Evolutionary conservation across 37 sponge, comb jelly and placozoan species (phyloP).

Genomic region (Tethya wilhelma): DNA sequence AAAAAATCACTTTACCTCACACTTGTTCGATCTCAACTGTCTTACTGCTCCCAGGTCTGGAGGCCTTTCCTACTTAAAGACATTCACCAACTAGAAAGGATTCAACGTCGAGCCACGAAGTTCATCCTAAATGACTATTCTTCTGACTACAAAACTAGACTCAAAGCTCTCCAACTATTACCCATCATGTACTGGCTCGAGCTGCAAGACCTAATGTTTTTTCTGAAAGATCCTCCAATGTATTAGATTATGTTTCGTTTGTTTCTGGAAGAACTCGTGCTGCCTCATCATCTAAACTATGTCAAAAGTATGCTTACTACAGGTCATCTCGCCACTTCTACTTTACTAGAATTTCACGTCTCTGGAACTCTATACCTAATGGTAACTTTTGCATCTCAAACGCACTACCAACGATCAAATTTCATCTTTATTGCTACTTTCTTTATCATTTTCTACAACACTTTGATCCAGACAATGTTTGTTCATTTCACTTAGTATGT

Average conservation of each 20-base stretch:
- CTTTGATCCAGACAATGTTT: too few relatives aligned
- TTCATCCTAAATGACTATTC: conserved; percentile 5
- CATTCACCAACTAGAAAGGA: too few relatives aligned
- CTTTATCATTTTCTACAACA: too few relatives aligned
- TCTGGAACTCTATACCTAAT: conserved; percentile 4
- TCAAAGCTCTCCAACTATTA: conserved; percentile 1
- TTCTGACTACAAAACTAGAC: conserved; percentile 2
- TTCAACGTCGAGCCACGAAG: conserved; percentile 12
- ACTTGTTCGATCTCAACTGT: too few relatives aligned
- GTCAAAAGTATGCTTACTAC: background rate
- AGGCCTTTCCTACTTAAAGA: too few relatives aligned
- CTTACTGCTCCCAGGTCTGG: too few relatives aligned
- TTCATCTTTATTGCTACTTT: too few relatives aligned
- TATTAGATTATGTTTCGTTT: background rate
- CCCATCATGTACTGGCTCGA: background rate
- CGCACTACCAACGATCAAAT: too few relatives aligned
- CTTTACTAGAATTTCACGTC: background rate
- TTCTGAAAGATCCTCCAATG: too few relatives aligned
- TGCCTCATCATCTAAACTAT: background rate
- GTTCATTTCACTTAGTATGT: too few relatives aligned
- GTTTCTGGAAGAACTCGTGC: background rate
- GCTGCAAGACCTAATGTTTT: background rate
- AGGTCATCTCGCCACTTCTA: background rate
- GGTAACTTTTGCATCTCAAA: too few relatives aligned
- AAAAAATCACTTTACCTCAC: too few relatives aligned